These are phyloP conservation scores for Phengaris alcon DNA, from an alignment of 2,888 invertebrate species.

Conservation along the genomic window DNA sequence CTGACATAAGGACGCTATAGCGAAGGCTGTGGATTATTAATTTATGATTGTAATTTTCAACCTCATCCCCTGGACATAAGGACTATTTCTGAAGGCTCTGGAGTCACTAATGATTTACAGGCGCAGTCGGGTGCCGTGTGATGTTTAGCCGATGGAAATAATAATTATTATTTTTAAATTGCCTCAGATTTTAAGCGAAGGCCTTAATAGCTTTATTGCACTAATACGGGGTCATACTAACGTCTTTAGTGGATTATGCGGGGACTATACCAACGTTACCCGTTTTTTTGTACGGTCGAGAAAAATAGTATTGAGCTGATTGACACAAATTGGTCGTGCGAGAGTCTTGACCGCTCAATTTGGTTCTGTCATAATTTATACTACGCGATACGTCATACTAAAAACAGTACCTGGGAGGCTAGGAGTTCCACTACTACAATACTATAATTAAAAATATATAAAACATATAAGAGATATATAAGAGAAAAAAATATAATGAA, in stretches of 20 bases:
- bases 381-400: too few relatives aligned
- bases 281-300: too few relatives aligned
- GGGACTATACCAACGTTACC: too few relatives aligned
- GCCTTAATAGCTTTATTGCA: background rate
- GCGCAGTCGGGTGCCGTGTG: slow-evolving; percentile 1
- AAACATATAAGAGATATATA: too few relatives aligned
- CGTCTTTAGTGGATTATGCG: background rate
- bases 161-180: slow-evolving; percentile 8
- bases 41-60: background rate
- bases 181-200: slow-evolving; percentile 10
- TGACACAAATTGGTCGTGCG: too few relatives aligned
- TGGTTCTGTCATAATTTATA: too few relatives aligned
- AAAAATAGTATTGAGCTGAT: too few relatives aligned
- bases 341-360: too few relatives aligned
- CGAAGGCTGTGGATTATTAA: slow-evolving; percentile 8
- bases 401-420: too few relatives aligned
- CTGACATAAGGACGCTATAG: slow-evolving; percentile 34
- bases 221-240: background rate
- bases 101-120: background rate
- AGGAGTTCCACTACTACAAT: too few relatives aligned
- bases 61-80: background rate
- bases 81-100: background rate
- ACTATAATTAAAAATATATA: too few relatives aligned
- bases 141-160: background rate
- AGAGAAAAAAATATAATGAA: too few relatives aligned